A percentile compares a stretch with the other conserved stretches of the same genome.
Evolutionary conservation across 2,888 invertebrate species (phyloP).

Genomic region (Laspeyria flexula): DNA sequence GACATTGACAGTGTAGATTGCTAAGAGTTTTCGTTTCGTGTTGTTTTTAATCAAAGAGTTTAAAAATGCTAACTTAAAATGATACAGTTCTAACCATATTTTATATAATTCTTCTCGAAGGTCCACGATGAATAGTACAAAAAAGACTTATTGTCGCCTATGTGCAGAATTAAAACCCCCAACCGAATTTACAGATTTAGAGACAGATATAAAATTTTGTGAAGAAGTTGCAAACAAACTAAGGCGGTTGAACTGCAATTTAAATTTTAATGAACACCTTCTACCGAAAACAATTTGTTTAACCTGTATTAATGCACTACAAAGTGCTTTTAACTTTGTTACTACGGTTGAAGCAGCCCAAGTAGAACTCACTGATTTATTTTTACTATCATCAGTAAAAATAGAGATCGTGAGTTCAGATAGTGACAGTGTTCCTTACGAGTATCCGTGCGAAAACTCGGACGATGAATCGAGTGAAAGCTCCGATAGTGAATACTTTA

Average conservation of each 20-base stretch:
- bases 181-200: slow-evolving; percentile 56
- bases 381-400: slow-evolving; percentile 50
- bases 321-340: slow-evolving; percentile 64
- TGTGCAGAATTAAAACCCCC: slow-evolving; percentile 62
- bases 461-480: too few species aligned
- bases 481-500: too few species aligned
- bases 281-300: slow-evolving; percentile 66
- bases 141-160: slow-evolving; percentile 53
- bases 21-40: too few species aligned
- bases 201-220: slow-evolving; percentile 43
- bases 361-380: slow-evolving; percentile 44
- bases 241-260: slow-evolving; percentile 51
- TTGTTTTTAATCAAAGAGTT: too few species aligned
- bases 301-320: slow-evolving; percentile 55
- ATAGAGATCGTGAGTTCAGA: slow-evolving; percentile 43
- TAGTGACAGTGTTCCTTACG: slow-evolving; percentile 26
- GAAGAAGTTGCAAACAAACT: slow-evolving; percentile 57
- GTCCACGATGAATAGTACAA: slow-evolving; percentile 39
- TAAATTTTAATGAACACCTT: slow-evolving; percentile 50
- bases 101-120: too few species aligned
- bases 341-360: slow-evolving; percentile 62
- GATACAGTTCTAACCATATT: too few species aligned
- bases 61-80: too few species aligned
- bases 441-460: too few species aligned
- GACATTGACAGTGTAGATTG: too few species aligned